Base-by-base conservation (phyloP, 2,797 vertebrate genomes). In the Microchirus variegatus region DNA sequence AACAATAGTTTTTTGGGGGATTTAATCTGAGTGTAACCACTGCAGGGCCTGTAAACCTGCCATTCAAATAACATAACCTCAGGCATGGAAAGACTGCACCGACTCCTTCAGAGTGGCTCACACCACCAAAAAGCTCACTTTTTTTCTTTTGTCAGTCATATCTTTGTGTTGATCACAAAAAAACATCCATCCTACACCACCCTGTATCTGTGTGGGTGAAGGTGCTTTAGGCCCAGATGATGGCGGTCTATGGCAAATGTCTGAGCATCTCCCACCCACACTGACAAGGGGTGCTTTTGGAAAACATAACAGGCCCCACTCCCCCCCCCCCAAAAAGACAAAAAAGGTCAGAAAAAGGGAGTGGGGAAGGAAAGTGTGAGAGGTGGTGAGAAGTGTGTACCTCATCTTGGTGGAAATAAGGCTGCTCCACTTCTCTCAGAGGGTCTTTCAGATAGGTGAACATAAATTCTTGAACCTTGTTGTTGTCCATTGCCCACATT, bases 381-480 rank as follows among this genome's bases (percentile, higher is more conserved):
- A 16, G 14, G 10, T 9, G 5, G 9, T 7, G 9, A 46, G 16
- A 0, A 31, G 38, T 31, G 42, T 6, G 1, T 70, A 99, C 98
- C 92, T 99, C 98, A 0, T 99, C 98, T 85, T 95, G 90, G 60
- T 90, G 90, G 86, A 96, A 98, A 82, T 95, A 98, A 0, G 98
- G 96, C 81, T 97, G 96, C 0, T 99, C 97, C 1, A 99, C 96
- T 91, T 99, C 97, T 76, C 98, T 91, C 77, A 99, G 80, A 12
- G 97, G 98, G 77, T 99, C 96, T 77, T 94, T 94, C 84, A 99
- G 93, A 79, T 98, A 99, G 81, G 67, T 83, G 61, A 97, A 95
- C 95, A 99, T 98, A 78, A 96, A 99, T 50, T 98, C 95, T 78
- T 96, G 95, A 48, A 99, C 97, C 84, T 93, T 93, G 76, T 90